Percentiles rank a stretch among this genome's conserved stretches.
Conservation (phyloP, 2,888 invertebrate genomes). For the Platypus cylindrus region DNA sequence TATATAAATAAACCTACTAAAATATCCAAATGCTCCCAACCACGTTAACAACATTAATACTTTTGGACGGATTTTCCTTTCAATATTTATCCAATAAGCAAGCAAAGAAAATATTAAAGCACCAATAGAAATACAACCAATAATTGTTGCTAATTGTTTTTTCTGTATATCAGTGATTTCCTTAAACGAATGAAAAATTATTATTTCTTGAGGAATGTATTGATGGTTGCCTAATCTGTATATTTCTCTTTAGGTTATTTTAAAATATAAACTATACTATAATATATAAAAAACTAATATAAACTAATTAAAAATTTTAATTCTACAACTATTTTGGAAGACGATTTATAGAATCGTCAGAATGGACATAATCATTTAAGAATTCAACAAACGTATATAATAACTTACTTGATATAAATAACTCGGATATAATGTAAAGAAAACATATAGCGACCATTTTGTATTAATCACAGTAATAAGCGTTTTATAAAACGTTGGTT, state of each 20-base stretch:
- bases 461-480: slow-evolving; percentile 41
- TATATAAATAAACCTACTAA: slow-evolving; percentile 37
- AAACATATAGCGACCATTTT: slow-evolving; percentile 40
- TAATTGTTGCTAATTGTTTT: slow-evolving; percentile 22
- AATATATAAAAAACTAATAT: too few species aligned
- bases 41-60: slow-evolving; percentile 35
- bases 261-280: too few species aligned
- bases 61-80: slow-evolving; percentile 25
- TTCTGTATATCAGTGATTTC: slow-evolving; percentile 22
- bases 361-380: too few species aligned
- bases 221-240: too few species aligned
- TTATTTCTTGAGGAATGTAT: too few species aligned
- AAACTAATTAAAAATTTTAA: too few species aligned
- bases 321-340: too few species aligned
- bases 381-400: too few species aligned
- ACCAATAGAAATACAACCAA: slow-evolving; percentile 25
- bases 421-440: slow-evolving; percentile 42
- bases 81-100: slow-evolving; percentile 26
- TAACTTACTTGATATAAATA: slow-evolving; percentile 32
- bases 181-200: slow-evolving; percentile 2
- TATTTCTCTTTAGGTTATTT: too few species aligned
- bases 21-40: slow-evolving; percentile 42
- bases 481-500: slow-evolving; percentile 41
- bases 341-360: too few species aligned
- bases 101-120: slow-evolving; percentile 24